A percentile compares a stretch with the other conserved stretches of the same genome.
phyloP scores from a whole-genome alignment of 2,113 vertebrate species.

The Nothocercus julius region DNA sequence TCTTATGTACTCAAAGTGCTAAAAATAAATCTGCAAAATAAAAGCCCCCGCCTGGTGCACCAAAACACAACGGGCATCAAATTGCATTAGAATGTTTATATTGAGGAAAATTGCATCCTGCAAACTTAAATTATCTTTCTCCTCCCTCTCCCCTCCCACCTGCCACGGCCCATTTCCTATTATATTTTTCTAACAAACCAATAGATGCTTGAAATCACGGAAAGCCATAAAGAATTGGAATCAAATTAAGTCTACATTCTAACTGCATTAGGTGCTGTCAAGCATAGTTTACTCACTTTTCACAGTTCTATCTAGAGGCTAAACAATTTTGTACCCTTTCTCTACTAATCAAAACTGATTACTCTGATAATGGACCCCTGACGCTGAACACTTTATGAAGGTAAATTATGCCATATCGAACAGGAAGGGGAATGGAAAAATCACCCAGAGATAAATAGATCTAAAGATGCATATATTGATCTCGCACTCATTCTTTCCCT shows the following conservation, averaged over 20 bases:
- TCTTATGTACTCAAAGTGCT: neutral
- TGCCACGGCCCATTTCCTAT: constrained; percentile 84
- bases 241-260: constrained; percentile 91
- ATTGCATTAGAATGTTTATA: constrained; percentile 94
- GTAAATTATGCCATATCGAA: constrained; percentile 77
- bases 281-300: constrained; percentile 80
- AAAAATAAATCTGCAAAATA: constrained; percentile 86
- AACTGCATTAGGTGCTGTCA: constrained; percentile 82
- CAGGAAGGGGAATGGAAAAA: constrained; percentile 76
- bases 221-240: constrained; percentile 84
- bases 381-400: constrained; percentile 75
- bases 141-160: constrained; percentile 77
- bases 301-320: constrained; percentile 79
- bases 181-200: constrained; percentile 89
- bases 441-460: constrained; percentile 74
- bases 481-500: constrained; percentile 45
- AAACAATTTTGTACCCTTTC: constrained; percentile 79
- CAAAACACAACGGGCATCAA: constrained; percentile 86
- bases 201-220: constrained; percentile 83
- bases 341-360: constrained; percentile 80
- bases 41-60: constrained; percentile 70
- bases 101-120: constrained; percentile 93
- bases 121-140: constrained; percentile 89
- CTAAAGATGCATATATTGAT: constrained; percentile 76
- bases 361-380: constrained; percentile 76